These are phyloP conservation scores for Aporophyla nigra DNA, from an alignment of 2,888 invertebrate species.

Conservation along the genomic window DNA sequence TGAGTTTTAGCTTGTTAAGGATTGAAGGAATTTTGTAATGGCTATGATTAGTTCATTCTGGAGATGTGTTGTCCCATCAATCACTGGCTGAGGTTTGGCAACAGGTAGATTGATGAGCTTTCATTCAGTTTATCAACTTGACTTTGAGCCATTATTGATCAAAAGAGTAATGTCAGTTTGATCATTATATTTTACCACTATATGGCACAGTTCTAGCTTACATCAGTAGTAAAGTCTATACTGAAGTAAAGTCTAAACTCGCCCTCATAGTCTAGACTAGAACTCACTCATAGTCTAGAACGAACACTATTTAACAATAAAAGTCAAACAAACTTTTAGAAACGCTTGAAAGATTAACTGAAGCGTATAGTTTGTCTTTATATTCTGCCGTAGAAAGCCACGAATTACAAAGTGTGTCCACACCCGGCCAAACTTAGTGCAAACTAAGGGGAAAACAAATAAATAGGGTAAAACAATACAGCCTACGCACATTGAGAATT, in stretches of 20 bases:
- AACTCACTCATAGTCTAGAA: constrained; percentile 12
- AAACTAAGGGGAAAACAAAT: constrained; percentile 43
- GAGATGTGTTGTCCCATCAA: constrained; percentile 23
- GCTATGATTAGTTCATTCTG: constrained; percentile 20
- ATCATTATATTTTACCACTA: not conserved
- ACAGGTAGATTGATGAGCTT: constrained; percentile 29
- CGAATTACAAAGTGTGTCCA: constrained; percentile 29
- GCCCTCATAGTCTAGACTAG: not conserved
- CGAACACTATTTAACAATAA: constrained; percentile 12
- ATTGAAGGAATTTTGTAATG: constrained; percentile 20
- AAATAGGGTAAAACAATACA: constrained; percentile 52
- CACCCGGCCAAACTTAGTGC: constrained; percentile 25
- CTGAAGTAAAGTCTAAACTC: constrained; percentile 11
- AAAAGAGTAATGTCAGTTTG: not conserved
- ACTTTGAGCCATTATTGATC: not conserved
- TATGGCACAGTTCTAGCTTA: not conserved
- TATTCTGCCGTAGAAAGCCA: constrained; percentile 24
- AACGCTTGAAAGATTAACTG: constrained; percentile 35
- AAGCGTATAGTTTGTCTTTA: constrained; percentile 34
- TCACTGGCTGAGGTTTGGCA: constrained; percentile 18
- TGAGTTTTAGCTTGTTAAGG: constrained; percentile 31
- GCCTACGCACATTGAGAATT: constrained; percentile 42
- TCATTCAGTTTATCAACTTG: constrained; percentile 15
- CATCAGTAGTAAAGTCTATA: not conserved
- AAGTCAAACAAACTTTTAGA: constrained; percentile 22